A percentile compares a stretch with the other conserved stretches of the same genome.
These are phyloP conservation scores for Linepithema humile DNA, from an alignment of 1,140 invertebrate species.

Conservation along the genomic window DNA sequence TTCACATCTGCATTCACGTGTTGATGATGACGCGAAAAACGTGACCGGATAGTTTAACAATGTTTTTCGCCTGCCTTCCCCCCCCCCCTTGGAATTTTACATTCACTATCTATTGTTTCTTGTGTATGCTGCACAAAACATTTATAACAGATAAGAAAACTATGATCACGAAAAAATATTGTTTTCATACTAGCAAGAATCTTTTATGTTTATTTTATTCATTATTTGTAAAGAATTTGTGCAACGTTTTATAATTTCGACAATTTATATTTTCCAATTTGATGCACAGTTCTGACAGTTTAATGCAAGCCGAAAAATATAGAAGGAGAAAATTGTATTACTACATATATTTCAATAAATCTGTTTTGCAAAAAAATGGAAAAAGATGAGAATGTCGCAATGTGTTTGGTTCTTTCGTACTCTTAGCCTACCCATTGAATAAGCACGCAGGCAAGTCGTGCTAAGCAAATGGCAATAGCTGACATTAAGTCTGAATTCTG, in stretches of 20 bases:
- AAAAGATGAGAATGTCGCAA: conserved; percentile 36
- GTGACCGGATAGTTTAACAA: background rate
- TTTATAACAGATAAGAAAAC: no score
- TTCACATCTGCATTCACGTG: conserved; percentile 35
- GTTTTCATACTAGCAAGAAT: background rate
- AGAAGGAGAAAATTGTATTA: conserved; percentile 46
- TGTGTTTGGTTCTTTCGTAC: conserved; percentile 22
- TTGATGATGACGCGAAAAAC: conserved; percentile 1
- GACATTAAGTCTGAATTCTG: conserved; percentile 35
- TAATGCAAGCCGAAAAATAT: background rate
- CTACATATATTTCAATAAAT: conserved; percentile 48
- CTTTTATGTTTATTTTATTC: background rate
- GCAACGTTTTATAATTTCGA: background rate
- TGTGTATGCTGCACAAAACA: background rate
- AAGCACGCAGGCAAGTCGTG: conserved; percentile 17
- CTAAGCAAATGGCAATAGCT: conserved; percentile 37
- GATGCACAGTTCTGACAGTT: background rate
- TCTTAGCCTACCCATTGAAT: background rate
- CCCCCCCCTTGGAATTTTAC: background rate
- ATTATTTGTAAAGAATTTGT: background rate
- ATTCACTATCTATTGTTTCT: background rate
- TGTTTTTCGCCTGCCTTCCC: background rate
- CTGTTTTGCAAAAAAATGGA: background rate
- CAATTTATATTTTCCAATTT: background rate
- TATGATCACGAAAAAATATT: background rate